Evolutionary conservation across 2,797 vertebrate genomes (phyloP).

Genomic region (Aotus griseimembra): DNA sequence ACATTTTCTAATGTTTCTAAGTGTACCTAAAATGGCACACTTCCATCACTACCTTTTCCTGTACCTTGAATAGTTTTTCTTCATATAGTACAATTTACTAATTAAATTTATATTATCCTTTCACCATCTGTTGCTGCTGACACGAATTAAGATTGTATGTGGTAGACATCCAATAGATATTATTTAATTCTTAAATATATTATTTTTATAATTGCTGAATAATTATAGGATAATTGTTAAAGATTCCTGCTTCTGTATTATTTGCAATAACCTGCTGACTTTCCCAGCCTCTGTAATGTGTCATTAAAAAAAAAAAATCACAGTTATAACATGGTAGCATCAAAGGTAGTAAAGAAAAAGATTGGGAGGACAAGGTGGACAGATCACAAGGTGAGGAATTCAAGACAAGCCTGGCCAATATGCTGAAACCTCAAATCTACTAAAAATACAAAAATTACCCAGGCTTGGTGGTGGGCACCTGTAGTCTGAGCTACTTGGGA

Average conservation of each 20-base stretch:
- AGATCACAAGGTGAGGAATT: too few relatives aligned
- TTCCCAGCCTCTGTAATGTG: background rate
- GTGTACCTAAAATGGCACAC: background rate
- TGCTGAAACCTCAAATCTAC: too few relatives aligned
- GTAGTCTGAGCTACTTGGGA: too few relatives aligned
- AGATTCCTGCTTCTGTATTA: background rate
- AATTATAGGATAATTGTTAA: background rate
- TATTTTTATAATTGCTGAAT: background rate
- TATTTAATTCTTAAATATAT: background rate
- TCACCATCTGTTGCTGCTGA: background rate
- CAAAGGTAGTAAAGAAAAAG: background rate
- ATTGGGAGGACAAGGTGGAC: too few relatives aligned
- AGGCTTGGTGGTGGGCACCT: too few relatives aligned
- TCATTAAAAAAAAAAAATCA: background rate
- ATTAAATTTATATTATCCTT: background rate
- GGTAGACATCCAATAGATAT: background rate
- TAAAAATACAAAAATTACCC: too few relatives aligned
- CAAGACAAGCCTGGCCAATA: too few relatives aligned
- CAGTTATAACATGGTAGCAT: background rate
- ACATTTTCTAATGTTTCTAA: background rate
- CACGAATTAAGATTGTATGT: background rate
- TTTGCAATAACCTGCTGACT: background rate
- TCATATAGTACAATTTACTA: background rate
- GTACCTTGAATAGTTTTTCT: background rate
- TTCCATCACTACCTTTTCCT: background rate